Evolutionary conservation across 2,888 invertebrate species (phyloP).

Genomic region (Acanthosepion pharaonis): DNA sequence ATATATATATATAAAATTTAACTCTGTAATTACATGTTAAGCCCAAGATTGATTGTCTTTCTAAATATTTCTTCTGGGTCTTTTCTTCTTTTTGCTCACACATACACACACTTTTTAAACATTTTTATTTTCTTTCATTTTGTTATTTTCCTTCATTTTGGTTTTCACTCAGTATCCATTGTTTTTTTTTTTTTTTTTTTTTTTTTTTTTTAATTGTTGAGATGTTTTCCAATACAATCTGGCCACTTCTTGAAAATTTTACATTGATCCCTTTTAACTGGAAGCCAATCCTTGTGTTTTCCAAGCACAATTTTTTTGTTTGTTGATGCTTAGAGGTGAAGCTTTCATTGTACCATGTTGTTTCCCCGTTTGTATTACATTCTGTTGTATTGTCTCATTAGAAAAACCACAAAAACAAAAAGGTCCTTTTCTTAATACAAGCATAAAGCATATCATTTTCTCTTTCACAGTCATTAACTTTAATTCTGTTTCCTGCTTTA

Average conservation of each 20-base stretch:
- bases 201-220: neutral
- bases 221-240: neutral
- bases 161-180: neutral
- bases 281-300: neutral
- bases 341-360: neutral
- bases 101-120: neutral
- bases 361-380: neutral
- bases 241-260: neutral
- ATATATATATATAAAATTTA: neutral
- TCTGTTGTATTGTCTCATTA: neutral
- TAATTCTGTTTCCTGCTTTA: neutral
- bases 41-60: neutral
- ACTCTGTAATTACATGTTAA: neutral
- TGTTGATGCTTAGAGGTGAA: neutral
- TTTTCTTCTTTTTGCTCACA: too few relatives aligned
- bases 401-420: neutral
- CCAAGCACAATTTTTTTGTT: neutral
- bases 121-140: neutral
- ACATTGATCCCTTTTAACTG: neutral
- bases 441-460: neutral
- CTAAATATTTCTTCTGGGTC: neutral
- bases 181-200: neutral
- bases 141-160: neutral
- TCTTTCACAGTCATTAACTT: conserved; percentile 21
- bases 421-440: neutral